Conservation (phyloP, 1,140 invertebrate genomes). For the Neelides sp. region DNA sequence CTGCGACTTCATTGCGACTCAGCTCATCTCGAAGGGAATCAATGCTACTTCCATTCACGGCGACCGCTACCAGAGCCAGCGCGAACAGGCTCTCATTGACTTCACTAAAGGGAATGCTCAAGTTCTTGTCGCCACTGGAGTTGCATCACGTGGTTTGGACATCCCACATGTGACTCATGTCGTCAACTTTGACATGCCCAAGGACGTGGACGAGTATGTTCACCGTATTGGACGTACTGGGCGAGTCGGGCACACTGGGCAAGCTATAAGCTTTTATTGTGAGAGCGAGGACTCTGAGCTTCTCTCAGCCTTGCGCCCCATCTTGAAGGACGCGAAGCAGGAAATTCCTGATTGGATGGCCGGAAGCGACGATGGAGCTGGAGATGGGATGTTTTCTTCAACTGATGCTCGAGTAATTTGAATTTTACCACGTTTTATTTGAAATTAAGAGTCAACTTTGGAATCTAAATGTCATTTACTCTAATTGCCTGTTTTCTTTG, state of each 20-base stretch:
- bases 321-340: constrained; percentile 43
- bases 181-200: constrained; percentile 83
- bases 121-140: constrained; percentile 83
- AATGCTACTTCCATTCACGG: constrained; percentile 84
- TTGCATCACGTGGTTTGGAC: constrained; percentile 76
- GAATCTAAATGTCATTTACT: no score
- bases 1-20: constrained; percentile 73
- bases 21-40: constrained; percentile 52
- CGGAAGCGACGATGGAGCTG: constrained; percentile 29
- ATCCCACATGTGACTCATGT: constrained; percentile 73
- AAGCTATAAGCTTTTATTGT: constrained; percentile 77
- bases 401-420: constrained; percentile 3
- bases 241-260: constrained; percentile 78
- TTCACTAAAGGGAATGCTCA: constrained; percentile 61
- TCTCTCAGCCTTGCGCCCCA: constrained; percentile 51
- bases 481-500: no score
- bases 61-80: constrained; percentile 72
- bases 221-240: constrained; percentile 91
- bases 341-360: constrained; percentile 37
- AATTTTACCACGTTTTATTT: no score
- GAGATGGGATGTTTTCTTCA: constrained; percentile 4
- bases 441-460: no score
- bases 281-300: constrained; percentile 47
- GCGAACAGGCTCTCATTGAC: constrained; percentile 71
- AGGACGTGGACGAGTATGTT: constrained; percentile 80